Conservation (phyloP, 2,888 invertebrate genomes). For the Danaus chrysippus region DNA sequence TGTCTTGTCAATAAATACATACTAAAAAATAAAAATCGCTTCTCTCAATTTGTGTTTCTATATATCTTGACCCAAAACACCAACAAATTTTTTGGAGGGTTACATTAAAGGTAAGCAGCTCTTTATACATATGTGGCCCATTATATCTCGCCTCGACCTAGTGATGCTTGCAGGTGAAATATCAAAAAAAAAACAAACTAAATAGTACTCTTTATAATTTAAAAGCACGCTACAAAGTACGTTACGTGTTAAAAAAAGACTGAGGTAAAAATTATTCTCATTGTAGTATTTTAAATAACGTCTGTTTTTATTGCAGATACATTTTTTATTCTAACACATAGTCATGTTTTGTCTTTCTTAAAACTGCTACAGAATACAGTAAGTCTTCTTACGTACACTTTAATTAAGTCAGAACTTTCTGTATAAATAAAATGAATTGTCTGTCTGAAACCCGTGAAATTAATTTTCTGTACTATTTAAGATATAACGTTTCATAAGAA, state of each 20-base stretch:
- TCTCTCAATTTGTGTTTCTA: background rate
- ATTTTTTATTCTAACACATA: too few species aligned
- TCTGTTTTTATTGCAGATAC: background rate
- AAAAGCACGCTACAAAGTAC: background rate
- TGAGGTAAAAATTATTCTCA: background rate
- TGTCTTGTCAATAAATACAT: too few species aligned
- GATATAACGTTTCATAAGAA: too few species aligned
- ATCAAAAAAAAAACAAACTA: background rate
- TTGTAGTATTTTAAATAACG: background rate
- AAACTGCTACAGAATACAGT: too few species aligned
- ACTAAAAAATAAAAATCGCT: too few species aligned
- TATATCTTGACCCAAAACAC: constrained; percentile 8
- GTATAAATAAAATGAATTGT: too few species aligned
- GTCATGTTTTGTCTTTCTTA: too few species aligned
- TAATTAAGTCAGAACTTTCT: too few species aligned
- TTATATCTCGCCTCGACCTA: constrained; percentile 24
- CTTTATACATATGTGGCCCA: constrained; percentile 20
- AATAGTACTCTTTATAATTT: constrained; percentile 1
- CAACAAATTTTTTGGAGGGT: constrained; percentile 13
- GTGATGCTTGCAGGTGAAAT: constrained; percentile 10
- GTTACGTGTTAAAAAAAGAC: background rate
- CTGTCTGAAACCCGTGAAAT: too few species aligned
- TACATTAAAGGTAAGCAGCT: constrained; percentile 25
- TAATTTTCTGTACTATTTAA: too few species aligned
- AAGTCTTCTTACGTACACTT: too few species aligned